A percentile compares a stretch with the other conserved stretches of the same genome.
Conservation (phyloP, 2,797 vertebrate species). For the Alfaro cultratus region DNA sequence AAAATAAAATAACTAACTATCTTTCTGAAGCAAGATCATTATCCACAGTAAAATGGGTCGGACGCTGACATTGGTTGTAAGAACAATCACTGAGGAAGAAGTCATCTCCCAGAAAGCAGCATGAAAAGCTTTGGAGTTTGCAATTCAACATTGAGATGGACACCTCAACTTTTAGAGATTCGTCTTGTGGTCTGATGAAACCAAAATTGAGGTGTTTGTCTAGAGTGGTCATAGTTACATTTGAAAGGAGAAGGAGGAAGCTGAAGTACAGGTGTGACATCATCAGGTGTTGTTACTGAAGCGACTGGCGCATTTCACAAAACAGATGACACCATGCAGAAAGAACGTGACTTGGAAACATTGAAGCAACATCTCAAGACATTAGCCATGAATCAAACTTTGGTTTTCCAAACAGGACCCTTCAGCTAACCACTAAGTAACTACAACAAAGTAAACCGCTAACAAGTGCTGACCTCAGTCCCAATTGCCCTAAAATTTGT, state of each 20-base stretch:
- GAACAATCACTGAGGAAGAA: background rate
- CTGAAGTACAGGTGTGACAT: background rate
- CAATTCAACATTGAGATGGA: too few species aligned
- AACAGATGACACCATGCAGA: slow-evolving; percentile 1
- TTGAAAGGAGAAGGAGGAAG: background rate
- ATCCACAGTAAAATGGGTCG: background rate
- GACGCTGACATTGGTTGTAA: background rate
- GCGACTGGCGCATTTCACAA: background rate
- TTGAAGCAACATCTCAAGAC: background rate
- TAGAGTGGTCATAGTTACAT: background rate
- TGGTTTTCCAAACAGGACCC: background rate
- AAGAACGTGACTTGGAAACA: background rate
- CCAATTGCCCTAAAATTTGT: background rate
- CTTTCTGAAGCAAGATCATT: background rate
- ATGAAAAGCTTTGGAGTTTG: background rate
- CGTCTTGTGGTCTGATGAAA: background rate
- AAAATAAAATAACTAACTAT: background rate
- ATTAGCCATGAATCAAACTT: background rate
- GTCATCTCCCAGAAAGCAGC: background rate
- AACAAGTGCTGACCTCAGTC: background rate
- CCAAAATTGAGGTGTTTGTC: background rate
- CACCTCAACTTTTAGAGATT: too few species aligned
- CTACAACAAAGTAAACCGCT: background rate
- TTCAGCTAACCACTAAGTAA: background rate
- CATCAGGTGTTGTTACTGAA: background rate